phyloP scores from a whole-genome alignment of 2,888 invertebrate species.

The Isoperla grammatica region DNA sequence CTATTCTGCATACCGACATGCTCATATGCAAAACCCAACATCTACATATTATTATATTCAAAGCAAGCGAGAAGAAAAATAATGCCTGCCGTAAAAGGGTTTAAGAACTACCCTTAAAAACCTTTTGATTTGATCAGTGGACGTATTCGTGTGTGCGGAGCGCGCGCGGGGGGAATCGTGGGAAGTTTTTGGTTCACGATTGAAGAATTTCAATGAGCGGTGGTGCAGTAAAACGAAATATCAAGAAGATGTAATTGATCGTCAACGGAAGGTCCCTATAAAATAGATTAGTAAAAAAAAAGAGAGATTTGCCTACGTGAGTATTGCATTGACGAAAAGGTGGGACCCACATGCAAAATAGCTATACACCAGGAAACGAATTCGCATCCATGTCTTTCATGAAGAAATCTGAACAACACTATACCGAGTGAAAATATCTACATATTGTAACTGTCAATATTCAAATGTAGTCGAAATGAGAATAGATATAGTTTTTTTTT shows the following conservation, averaged over 20 bases:
- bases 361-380: no score
- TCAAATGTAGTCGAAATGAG: no score
- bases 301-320: not conserved
- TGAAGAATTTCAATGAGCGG: not conserved
- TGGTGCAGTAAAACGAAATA: not conserved
- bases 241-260: not conserved
- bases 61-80: constrained; percentile 4
- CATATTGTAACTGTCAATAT: no score
- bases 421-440: no score
- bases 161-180: constrained; percentile 1
- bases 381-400: no score
- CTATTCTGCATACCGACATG: no score
- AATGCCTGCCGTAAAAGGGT: constrained; percentile 3
- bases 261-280: not conserved
- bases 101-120: constrained; percentile 3
- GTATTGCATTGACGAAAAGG: not conserved
- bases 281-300: not conserved
- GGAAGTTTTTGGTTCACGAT: not conserved
- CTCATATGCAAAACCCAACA: constrained; percentile 10
- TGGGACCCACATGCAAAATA: no score
- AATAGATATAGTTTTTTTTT: no score
- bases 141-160: constrained; percentile 9
- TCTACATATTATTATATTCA: constrained; percentile 12
- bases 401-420: no score
- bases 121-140: constrained; percentile 12